phyloP scores from a whole-genome alignment of 1,140 invertebrate species.

The Calliopsis andreniformis region DNA sequence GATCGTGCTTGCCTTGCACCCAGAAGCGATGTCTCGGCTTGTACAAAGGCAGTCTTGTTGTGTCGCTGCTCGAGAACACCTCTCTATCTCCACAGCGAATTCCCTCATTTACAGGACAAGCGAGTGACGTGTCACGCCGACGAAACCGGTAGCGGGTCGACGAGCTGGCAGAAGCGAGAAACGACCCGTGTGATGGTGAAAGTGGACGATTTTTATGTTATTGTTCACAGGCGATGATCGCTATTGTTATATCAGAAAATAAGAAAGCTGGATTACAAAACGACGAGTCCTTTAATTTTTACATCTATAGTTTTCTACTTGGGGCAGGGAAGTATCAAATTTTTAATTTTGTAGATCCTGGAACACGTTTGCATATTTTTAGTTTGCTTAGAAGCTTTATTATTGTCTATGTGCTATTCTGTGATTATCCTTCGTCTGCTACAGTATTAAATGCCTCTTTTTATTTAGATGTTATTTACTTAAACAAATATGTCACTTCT shows the following conservation, averaged over 20 bases:
- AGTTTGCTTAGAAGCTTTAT: no score
- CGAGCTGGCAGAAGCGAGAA: not conserved
- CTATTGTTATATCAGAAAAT: not conserved
- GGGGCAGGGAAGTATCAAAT: no score
- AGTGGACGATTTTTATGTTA: not conserved
- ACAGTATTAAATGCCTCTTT: no score
- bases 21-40: no score
- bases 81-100: not conserved
- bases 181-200: not conserved
- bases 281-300: not conserved
- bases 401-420: no score
- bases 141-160: constrained; percentile 10
- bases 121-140: not conserved
- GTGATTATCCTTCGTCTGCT: no score
- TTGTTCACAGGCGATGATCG: not conserved
- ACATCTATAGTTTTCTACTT: no score
- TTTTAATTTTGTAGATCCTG: no score
- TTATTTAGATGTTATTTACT: no score
- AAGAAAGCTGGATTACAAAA: not conserved
- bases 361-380: no score
- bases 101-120: constrained; percentile 1
- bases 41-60: not conserved
- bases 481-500: no score
- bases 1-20: not conserved
- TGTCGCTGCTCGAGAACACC: not conserved